phyloP scores from a whole-genome alignment of 2,797 vertebrate species.

The Neomorphus geoffroyi region DNA sequence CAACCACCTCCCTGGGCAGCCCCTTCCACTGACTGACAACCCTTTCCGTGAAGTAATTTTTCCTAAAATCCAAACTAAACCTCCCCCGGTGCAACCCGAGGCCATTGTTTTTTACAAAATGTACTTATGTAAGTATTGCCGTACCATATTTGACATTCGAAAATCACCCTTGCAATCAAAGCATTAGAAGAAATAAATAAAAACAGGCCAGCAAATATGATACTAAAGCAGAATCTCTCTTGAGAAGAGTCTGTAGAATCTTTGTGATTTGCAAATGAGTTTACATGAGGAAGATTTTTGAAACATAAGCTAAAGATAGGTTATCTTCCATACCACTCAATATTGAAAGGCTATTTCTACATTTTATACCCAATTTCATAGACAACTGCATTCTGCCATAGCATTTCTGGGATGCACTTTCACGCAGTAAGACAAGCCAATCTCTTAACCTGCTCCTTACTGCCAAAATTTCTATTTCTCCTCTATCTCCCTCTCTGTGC shows the following conservation, averaged over 20 bases:
- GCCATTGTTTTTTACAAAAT: not conserved
- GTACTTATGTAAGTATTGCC: not conserved
- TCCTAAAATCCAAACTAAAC: not conserved
- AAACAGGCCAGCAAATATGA: not conserved
- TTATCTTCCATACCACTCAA: not conserved
- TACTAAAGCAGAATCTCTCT: not conserved
- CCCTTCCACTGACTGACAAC: not conserved
- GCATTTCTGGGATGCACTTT: not conserved
- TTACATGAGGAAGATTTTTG: not conserved
- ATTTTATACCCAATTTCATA: not conserved
- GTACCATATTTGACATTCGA: not conserved
- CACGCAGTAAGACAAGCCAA: not conserved
- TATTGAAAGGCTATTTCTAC: not conserved
- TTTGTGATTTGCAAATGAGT: not conserved
- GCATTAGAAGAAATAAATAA: not conserved
- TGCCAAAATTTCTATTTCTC: not conserved
- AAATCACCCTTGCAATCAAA: not conserved
- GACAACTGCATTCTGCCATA: not conserved
- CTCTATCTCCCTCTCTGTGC: not conserved
- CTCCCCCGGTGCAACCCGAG: not conserved
- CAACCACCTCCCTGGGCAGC: not conserved
- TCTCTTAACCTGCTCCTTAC: not conserved
- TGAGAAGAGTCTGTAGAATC: not conserved
- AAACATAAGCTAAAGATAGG: not conserved
- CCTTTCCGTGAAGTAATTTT: not conserved